Evolutionary conservation across 1,140 invertebrate species (phyloP).

Genomic region (Teleogryllus occipitalis): DNA sequence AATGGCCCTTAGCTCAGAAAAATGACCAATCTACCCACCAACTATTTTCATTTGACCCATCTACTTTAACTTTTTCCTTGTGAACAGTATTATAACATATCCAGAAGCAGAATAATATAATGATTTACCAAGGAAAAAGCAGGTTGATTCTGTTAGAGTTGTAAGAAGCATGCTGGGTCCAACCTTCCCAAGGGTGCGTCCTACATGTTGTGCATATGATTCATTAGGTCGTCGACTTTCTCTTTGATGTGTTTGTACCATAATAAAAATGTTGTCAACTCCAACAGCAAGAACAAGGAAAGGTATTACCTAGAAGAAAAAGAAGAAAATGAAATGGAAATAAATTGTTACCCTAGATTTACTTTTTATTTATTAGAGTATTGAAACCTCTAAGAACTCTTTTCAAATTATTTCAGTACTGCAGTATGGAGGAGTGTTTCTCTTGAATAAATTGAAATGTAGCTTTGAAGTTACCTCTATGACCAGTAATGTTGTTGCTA

Average conservation of each 20-base stretch:
- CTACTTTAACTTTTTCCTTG: too few species aligned
- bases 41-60: too few species aligned
- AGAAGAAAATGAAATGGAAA: neutral
- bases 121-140: conserved; percentile 49
- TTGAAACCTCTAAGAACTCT: too few species aligned
- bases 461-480: conserved; percentile 51
- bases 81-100: too few species aligned
- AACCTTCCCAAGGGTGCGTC: conserved; percentile 64
- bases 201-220: conserved; percentile 52
- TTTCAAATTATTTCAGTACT: too few species aligned
- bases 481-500: conserved; percentile 76
- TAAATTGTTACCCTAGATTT: too few species aligned
- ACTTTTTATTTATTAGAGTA: too few species aligned
- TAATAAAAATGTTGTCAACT: conserved; percentile 91
- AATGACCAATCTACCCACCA: too few species aligned
- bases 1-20: too few species aligned
- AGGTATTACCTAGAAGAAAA: conserved; percentile 47
- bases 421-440: too few species aligned
- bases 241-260: conserved; percentile 60
- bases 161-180: conserved; percentile 86
- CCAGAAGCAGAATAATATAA: too few species aligned
- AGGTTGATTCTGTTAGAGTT: conserved; percentile 71
- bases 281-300: conserved; percentile 88
- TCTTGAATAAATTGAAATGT: too few species aligned
- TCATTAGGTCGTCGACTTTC: conserved; percentile 40